Base-by-base conservation (phyloP, 2,113 vertebrate genomes). In the Elaphurus davidianus region DNA sequence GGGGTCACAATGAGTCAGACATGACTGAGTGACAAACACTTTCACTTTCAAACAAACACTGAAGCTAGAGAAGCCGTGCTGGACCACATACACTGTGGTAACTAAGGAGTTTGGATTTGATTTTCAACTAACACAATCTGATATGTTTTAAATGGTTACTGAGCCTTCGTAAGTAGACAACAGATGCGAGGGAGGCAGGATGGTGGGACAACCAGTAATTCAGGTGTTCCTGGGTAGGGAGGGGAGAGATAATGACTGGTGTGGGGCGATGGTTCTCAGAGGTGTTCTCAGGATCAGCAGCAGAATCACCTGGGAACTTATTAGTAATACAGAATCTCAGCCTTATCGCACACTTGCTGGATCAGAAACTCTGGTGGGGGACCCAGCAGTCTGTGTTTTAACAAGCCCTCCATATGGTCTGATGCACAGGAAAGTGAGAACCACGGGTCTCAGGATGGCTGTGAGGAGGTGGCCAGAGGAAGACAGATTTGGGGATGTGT, bases 21-120 rank as follows among this genome's bases (percentile, higher is more conserved):
- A 74, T 0, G 10, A 40, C 67, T 23, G 21, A 74, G 67, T 40
- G 36, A 40, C 0, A 0, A 74, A 74, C 19, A 74, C 5, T 25
- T 71, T 23, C n/a, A 40, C 67, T 71, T 74, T 74, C 36, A 74
- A 74, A 25, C 67, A 13, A 40, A 55, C 4, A 1, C 0, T 30
- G 91, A 90, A 60, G 7, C 30, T n/a, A 5, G 45, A 67, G 85
- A 92, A 45, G 27, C 60, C 30, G 2, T 0, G 12, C 21, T 15
- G 28, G 50, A 10, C 23, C 79, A 27, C 21, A 28, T 33, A 27
- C 2, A 7, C 30, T n/a, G 21, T 62, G 30, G 55, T 12, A 2
- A 30, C 27, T 76, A 60, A 60, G 47, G 85, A 52, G 54, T 36
- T 45, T 40, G 78, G 45, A 36, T 86, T 95, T 92, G 10, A n/a